Conservation (phyloP, 2,888 invertebrate species). For the Andrena camellia region DNA sequence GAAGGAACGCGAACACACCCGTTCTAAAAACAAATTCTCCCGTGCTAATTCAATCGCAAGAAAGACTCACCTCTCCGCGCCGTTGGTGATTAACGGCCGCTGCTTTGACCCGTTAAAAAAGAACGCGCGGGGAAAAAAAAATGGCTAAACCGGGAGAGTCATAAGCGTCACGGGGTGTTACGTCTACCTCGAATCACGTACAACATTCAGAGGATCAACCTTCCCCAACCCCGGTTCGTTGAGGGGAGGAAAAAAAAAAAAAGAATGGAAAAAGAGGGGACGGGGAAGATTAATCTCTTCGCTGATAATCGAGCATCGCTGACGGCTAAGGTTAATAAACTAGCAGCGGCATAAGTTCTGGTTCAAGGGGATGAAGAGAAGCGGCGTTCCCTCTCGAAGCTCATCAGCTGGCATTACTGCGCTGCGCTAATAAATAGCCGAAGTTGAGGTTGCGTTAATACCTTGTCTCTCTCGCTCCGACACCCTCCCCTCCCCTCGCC, state of each 20-base stretch:
- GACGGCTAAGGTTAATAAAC: constrained; percentile 54
- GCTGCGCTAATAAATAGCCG: constrained; percentile 81
- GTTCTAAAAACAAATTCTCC: too few species aligned
- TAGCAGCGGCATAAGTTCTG: constrained; percentile 41
- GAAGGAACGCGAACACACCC: too few species aligned
- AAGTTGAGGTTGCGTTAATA: constrained; percentile 82
- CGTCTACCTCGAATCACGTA: neutral
- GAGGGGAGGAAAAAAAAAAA: neutral
- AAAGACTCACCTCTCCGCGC: too few species aligned
- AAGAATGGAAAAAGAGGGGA: neutral
- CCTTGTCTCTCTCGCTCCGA: constrained; percentile 69
- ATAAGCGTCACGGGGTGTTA: neutral
- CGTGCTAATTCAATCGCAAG: too few species aligned
- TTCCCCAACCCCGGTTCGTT: neutral
- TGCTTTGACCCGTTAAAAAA: neutral
- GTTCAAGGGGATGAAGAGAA: constrained; percentile 44
- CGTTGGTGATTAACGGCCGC: too few species aligned
- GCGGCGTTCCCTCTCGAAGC: constrained; percentile 70
- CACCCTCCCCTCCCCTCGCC: constrained; percentile 67
- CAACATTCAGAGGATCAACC: neutral
- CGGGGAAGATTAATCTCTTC: constrained; percentile 23
- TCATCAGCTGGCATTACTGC: constrained; percentile 80
- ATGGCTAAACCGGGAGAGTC: neutral
- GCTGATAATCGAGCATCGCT: constrained; percentile 34
- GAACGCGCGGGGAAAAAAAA: neutral